Evolutionary conservation across 2,797 vertebrate genomes (phyloP), one percentile per base, ranked within the genome.

Genomic region (Rhadinocentrus ornatus): DNA sequence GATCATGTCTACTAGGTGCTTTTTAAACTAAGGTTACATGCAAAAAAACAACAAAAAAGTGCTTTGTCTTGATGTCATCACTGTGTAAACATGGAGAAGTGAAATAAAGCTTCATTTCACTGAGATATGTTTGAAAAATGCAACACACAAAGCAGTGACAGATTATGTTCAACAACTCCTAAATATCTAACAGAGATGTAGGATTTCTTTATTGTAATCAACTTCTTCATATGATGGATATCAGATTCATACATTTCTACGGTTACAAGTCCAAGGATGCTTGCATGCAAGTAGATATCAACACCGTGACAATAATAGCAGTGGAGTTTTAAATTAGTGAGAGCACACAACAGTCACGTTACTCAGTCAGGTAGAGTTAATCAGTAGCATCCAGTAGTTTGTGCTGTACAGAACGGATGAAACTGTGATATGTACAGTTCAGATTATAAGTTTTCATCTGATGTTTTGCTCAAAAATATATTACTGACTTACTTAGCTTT

Each of bases 11-110:
- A 73, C 73, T 72, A 53, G 68, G 71, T 75, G 71, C 24, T 71
- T 53, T 69, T 26, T n/a, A 24, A 73, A 70, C 74, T 78, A 69
- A 71, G 64, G 39, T 82, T 64, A 69, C 87, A 87, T 87, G 88
- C 88, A 39, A 86, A 77, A 55, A 31, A 31, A 31, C 29, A 31
- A 31, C 6, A 31, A 31, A 85, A 81, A 60, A 69, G 65, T 52
- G 64, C 64, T 58, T 78, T 78, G 85, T 89, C 87, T 73, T 62
- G 88, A 91, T 75, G 92, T 91, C 91, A 92, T 93, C 57, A 71
- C 91, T 82, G 90, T 82, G 87, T 85, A 80, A 63, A 58, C 20
- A 44, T 34, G 66, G 41, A 20, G 10, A 54, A 62, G 48, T 44
- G 20, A 29, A 46, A 63, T 3, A 46, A 73, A 79, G 76, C 57